Conservation (phyloP, 1,140 invertebrate species). For the Pissodes strobi region DNA sequence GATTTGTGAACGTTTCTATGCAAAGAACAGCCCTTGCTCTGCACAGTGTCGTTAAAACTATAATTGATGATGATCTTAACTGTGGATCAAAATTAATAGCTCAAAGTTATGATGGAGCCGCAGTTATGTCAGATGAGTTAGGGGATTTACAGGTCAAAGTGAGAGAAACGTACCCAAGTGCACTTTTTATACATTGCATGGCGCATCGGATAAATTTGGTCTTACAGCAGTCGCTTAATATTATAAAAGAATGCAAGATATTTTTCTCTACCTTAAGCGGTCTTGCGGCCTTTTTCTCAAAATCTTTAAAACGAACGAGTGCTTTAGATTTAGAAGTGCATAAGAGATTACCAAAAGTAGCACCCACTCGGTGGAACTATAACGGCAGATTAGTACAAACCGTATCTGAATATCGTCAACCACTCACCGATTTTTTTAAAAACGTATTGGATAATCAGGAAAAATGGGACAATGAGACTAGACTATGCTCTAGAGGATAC, state of each 20-base stretch:
- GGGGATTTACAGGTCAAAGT: constrained; percentile 11
- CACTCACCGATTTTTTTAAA: too few relatives aligned
- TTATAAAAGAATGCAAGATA: constrained; percentile 18
- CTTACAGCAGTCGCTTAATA: constrained; percentile 21
- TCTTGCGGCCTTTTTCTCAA: constrained; percentile 21
- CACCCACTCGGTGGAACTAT: constrained; percentile 21
- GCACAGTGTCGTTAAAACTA: not conserved
- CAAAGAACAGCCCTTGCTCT: constrained; percentile 29
- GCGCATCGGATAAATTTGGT: constrained; percentile 52
- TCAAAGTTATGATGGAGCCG: constrained; percentile 30
- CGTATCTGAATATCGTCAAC: too few relatives aligned
- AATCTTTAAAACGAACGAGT: constrained; percentile 11
- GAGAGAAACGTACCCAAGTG: not conserved
- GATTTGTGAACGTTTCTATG: constrained; percentile 36
- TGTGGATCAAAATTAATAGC: constrained; percentile 26
- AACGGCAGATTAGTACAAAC: not conserved
- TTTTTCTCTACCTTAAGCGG: constrained; percentile 18
- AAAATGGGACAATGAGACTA: too few relatives aligned
- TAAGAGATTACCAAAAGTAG: constrained; percentile 14
- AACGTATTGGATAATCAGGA: too few relatives aligned
- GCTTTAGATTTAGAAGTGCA: constrained; percentile 4
- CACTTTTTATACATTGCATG: constrained; percentile 50
- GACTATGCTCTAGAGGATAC: constrained; percentile 1
- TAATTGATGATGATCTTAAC: constrained; percentile 10
- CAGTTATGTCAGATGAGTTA: constrained; percentile 26